Conservation (phyloP, 2,888 invertebrate species). For the Polydesmus complanatus region DNA sequence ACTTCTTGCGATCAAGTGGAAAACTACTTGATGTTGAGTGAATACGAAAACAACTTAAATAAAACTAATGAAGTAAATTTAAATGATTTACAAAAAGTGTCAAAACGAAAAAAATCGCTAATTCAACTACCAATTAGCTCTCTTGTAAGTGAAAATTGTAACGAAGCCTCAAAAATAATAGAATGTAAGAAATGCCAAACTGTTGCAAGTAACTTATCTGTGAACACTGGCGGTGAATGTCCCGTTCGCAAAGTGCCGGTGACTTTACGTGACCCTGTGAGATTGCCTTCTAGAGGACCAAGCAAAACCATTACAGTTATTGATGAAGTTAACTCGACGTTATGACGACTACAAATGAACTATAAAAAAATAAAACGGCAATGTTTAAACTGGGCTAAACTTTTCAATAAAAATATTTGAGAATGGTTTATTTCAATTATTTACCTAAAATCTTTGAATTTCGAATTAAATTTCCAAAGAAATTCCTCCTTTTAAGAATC, state of each 20-base stretch:
- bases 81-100: neutral
- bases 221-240: neutral
- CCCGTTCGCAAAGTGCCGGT: neutral
- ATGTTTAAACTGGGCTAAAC: too few species aligned
- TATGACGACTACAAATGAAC: conserved; percentile 28
- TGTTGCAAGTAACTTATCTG: neutral
- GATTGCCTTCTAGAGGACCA: neutral
- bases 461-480: too few species aligned
- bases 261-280: neutral
- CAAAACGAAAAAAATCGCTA: neutral
- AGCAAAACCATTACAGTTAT: conserved; percentile 52
- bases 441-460: too few species aligned
- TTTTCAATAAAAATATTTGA: too few species aligned
- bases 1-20: conserved; percentile 46
- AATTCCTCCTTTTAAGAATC: too few species aligned
- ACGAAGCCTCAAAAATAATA: neutral
- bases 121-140: neutral
- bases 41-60: conserved; percentile 66
- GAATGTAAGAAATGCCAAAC: neutral
- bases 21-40: conserved; percentile 70
- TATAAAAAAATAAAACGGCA: too few species aligned
- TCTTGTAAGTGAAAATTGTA: neutral
- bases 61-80: conserved; percentile 19
- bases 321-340: conserved; percentile 73
- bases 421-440: too few species aligned